These are phyloP conservation scores for Lydus trimaculatus DNA, from an alignment of 2,888 invertebrate species.

Conservation along the genomic window DNA sequence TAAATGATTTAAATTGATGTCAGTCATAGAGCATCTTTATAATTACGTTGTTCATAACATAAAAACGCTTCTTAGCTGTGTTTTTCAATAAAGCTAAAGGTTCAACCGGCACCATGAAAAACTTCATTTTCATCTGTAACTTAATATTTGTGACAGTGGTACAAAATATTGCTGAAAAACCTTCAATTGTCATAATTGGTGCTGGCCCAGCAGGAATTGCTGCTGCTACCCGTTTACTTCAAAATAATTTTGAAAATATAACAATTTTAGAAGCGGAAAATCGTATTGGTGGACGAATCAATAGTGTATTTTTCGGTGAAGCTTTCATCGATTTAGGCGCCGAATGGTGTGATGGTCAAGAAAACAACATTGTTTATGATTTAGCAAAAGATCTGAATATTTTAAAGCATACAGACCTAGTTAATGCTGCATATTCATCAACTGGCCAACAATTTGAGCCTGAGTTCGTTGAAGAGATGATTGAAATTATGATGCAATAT, in stretches of 20 bases:
- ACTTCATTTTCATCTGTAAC: not conserved
- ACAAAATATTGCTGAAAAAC: not conserved
- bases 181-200: conserved; percentile 62
- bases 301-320: conserved; percentile 41
- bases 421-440: conserved; percentile 19
- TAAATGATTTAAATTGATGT: not conserved
- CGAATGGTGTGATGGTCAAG: conserved; percentile 46
- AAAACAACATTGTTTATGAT: conserved; percentile 43
- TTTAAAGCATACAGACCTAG: conserved; percentile 19
- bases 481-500: conserved; percentile 18
- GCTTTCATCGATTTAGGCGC: conserved; percentile 46
- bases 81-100: not conserved
- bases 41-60: not conserved
- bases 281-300: conserved; percentile 43
- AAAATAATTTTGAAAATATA: conserved; percentile 60
- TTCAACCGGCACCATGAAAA: not conserved
- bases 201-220: conserved; percentile 67
- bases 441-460: conserved; percentile 25
- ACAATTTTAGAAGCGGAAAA: conserved; percentile 54
- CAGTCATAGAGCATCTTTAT: not conserved
- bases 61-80: not conserved
- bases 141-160: not conserved
- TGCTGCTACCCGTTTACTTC: conserved; percentile 62
- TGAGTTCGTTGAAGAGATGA: conserved; percentile 19
- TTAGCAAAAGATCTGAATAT: conserved; percentile 34